These are phyloP conservation scores for Plusia festucae DNA, from an alignment of 2,888 invertebrate species.

Conservation along the genomic window DNA sequence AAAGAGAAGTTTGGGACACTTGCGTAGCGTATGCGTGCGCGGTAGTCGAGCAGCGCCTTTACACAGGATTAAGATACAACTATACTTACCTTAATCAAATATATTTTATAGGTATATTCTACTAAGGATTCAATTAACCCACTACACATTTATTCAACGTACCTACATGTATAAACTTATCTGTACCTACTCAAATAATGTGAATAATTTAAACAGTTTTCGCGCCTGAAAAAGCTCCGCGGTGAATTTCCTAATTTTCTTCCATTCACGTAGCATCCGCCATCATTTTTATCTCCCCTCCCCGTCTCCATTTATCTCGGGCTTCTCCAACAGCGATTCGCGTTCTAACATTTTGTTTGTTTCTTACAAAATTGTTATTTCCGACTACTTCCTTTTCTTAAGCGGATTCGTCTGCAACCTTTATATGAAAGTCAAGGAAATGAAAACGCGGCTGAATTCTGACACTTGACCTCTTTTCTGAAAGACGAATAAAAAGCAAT, in stretches of 20 bases:
- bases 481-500: constrained; percentile 69
- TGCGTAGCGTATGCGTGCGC: no score
- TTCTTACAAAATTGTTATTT: constrained; percentile 88
- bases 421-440: constrained; percentile 84
- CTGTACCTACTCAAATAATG: constrained; percentile 71
- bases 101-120: neutral
- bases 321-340: constrained; percentile 81
- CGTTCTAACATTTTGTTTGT: constrained; percentile 87
- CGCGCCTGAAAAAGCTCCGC: constrained; percentile 77
- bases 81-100: no score
- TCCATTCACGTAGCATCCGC: constrained; percentile 86
- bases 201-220: constrained; percentile 82
- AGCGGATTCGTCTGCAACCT: constrained; percentile 83
- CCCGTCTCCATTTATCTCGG: constrained; percentile 85
- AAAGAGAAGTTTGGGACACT: no score
- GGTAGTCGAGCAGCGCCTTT: no score
- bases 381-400: constrained; percentile 85
- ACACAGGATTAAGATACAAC: no score
- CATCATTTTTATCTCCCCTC: constrained; percentile 88
- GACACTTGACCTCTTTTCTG: constrained; percentile 79
- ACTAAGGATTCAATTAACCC: no score
- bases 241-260: constrained; percentile 87
- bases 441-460: constrained; percentile 79
- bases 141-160: no score
- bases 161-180: constrained; percentile 63